Evolutionary conservation across 2,888 invertebrate genomes (phyloP).

Genomic region (Sesia bembeciformis): DNA sequence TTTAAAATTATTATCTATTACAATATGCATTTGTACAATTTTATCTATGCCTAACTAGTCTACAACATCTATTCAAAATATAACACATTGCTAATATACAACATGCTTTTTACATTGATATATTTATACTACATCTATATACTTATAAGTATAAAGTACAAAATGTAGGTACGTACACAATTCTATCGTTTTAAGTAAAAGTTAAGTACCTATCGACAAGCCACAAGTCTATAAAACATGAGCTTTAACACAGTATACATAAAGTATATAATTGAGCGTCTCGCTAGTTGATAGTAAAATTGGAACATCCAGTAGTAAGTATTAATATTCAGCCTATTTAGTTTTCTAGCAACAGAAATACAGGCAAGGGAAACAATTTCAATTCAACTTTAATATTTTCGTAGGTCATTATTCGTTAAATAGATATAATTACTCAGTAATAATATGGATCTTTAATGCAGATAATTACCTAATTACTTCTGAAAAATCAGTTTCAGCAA

Average conservation of each 20-base stretch:
- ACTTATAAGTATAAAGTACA: constrained; percentile 46
- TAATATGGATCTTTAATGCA: too few relatives aligned
- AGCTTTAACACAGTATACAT: constrained; percentile 28
- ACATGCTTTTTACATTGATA: constrained; percentile 67
- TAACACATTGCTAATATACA: constrained; percentile 68
- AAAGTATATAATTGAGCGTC: constrained; percentile 39
- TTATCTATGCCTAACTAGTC: constrained; percentile 68
- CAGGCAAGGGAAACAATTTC: too few relatives aligned
- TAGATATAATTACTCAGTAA: too few relatives aligned
- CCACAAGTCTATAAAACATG: constrained; percentile 22
- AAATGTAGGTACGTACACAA: constrained; percentile 30
- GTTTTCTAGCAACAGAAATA: too few relatives aligned
- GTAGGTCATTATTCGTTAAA: too few relatives aligned
- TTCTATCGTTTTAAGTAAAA: constrained; percentile 20
- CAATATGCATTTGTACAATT: constrained; percentile 72
- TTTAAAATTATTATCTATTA: constrained; percentile 58
- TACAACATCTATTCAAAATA: constrained; percentile 63
- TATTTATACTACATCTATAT: constrained; percentile 41
- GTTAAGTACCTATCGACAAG: constrained; percentile 24
- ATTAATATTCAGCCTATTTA: too few relatives aligned
- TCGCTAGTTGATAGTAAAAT: neutral
- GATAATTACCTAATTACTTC: too few relatives aligned
- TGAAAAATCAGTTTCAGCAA: too few relatives aligned
- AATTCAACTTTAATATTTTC: too few relatives aligned
- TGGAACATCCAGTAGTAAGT: neutral